Percentiles rank a stretch among this genome's conserved stretches.
Conservation (phyloP, 2,113 vertebrate genomes). For the Nothocercus nigrocapillus region DNA sequence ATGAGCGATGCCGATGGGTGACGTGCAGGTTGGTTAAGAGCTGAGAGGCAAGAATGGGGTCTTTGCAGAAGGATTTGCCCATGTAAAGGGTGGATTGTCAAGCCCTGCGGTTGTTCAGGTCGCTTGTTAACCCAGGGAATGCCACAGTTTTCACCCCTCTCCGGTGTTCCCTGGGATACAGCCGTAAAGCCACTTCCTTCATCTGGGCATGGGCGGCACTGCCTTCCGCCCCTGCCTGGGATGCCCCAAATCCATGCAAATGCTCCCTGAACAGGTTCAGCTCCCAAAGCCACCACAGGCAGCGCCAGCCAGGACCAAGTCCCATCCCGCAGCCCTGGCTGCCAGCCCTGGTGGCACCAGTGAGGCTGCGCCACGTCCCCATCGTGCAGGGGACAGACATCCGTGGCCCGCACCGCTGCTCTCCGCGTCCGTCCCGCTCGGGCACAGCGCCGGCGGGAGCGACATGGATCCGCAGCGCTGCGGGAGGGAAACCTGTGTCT, state of each 20-base stretch:
- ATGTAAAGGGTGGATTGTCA: accelerated
- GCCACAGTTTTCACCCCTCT: neutral
- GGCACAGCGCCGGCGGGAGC: neutral
- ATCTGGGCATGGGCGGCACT: accelerated
- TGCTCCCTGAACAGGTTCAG: accelerated
- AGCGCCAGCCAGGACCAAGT: accelerated
- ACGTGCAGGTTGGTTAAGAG: neutral
- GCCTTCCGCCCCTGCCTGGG: neutral
- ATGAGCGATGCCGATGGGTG: accelerated
- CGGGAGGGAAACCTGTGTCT: neutral
- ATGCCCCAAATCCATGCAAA: neutral
- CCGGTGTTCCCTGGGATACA: accelerated
- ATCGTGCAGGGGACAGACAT: accelerated
- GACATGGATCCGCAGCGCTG: neutral
- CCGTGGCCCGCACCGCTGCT: no score
- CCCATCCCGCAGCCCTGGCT: no score
- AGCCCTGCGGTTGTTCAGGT: accelerated
- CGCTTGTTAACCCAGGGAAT: neutral
- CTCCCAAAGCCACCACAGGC: accelerated
- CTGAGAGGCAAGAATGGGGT: neutral
- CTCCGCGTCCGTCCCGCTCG: no score
- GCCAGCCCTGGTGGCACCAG: accelerated
- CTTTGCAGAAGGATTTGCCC: accelerated
- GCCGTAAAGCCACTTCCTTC: neutral
- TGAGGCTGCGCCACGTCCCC: accelerated